phyloP scores from a whole-genome alignment of 2,797 vertebrate genomes.

The Eurystomus glaucurus region DNA sequence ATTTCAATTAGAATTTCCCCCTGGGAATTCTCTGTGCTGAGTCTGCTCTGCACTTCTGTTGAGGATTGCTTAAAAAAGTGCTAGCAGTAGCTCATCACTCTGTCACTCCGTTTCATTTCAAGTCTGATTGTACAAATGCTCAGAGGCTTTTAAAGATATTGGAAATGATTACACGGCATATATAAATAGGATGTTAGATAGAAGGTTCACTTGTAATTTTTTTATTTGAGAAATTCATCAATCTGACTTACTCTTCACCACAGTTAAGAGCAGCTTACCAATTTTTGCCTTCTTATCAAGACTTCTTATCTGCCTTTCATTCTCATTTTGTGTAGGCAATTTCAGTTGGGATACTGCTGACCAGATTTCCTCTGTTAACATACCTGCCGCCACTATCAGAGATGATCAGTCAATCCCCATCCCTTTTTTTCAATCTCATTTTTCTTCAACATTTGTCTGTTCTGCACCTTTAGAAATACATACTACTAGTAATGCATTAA shows the following conservation, averaged over 20 bases:
- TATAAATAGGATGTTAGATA: neutral
- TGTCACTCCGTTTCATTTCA: neutral
- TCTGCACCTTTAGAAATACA: neutral
- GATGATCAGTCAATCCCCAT: rapidly evolving
- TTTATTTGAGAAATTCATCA: neutral
- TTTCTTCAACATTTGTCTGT: neutral
- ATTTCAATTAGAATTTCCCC: neutral
- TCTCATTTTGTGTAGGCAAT: neutral
- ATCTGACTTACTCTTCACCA: neutral
- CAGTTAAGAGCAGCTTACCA: neutral
- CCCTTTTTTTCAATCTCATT: neutral
- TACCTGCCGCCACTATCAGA: neutral
- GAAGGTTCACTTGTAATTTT: neutral
- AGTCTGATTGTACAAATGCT: neutral
- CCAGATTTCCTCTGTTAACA: neutral
- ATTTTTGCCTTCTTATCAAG: neutral
- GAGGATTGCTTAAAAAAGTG: neutral
- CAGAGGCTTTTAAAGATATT: neutral
- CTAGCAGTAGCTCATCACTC: neutral
- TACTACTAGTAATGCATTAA: rapidly evolving
- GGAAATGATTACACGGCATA: neutral
- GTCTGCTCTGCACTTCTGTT: neutral
- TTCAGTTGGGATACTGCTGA: neutral
- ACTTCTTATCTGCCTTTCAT: neutral
- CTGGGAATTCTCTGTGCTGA: neutral